Conservation (phyloP, 2,797 vertebrate genomes). For the Alca torda region DNA sequence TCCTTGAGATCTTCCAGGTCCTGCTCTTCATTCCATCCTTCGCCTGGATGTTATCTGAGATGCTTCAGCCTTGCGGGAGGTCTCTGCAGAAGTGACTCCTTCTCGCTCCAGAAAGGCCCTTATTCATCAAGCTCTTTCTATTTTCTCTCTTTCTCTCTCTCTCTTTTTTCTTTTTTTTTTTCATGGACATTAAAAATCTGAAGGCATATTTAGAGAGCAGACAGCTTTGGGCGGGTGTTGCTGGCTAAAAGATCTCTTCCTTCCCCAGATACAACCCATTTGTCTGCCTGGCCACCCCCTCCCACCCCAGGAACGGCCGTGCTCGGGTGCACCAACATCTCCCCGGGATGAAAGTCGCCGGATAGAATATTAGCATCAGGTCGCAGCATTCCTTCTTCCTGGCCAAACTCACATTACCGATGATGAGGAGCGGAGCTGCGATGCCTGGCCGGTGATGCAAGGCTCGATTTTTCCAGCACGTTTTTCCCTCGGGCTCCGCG, state of each 20-base stretch:
- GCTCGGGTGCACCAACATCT: background rate
- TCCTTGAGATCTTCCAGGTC: background rate
- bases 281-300: conserved; percentile 47
- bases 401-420: background rate
- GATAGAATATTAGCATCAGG: conserved; percentile 42
- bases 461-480: conserved; percentile 46
- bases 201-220: conserved; percentile 57
- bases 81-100: background rate
- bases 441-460: conserved; percentile 53
- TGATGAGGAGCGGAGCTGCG: background rate
- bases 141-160: background rate
- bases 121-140: background rate
- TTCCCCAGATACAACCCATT: conserved; percentile 49
- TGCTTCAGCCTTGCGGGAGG: background rate
- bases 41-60: background rate
- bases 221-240: conserved; percentile 52
- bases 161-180: rapidly evolving
- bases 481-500: conserved; percentile 32
- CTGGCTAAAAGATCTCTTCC: conserved; percentile 58
- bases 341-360: background rate
- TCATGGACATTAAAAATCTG: conserved; percentile 46
- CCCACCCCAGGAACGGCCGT: conserved; percentile 4
- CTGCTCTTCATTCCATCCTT: background rate
- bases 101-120: background rate
- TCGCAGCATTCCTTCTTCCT: background rate